Evolutionary conservation across 2,113 vertebrate species (phyloP), one percentile per base, ranked within the genome.

Genomic region (Eupsittula cactorum): DNA sequence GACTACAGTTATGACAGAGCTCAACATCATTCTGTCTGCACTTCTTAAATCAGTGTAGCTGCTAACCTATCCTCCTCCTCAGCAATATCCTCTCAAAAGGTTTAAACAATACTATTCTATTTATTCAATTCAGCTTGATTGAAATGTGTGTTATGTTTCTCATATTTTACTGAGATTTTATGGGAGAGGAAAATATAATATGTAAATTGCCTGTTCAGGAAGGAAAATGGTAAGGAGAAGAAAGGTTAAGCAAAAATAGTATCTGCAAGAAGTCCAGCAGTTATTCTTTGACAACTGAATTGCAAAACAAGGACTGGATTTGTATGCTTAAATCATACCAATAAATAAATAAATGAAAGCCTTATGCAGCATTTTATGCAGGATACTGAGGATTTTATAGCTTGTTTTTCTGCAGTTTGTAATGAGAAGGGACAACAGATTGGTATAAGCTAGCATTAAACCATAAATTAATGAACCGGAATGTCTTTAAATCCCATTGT

Each of bases 401-500:
- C 47, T 81, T 88, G 39, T 3, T 62, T 59, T 90, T 96, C 86
- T 89, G n/a, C 60, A 4, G 2, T 94, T 90, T 94, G 42, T 94
- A 86, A 95, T 83, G 76, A 94, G 82, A 93, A 96, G 83, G 79
- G 86, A 95, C 92, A 96, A 94, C 85, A 94, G 82, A 93, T 90
- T 96, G 92, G 82, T 92, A 83, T 92, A 93, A 96, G 82, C 55
- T 60, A 94, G 47, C 85, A 94, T 90, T 96, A 95, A 97, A 96
- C 88, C 52, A 70, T 96, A 94, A 88, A 94, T 96, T 93, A 93
- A 94, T 96, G 93, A 95, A 90, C 73, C 28, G 2, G 90, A 88
- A 92, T 93, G 88, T 97, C 85, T 95, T 96, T 92, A 95, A 93
- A 95, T 93, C 76, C 76, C 85, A 88, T 94, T 92, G 95, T 88